Evolutionary conservation across 2,113 vertebrate genomes (phyloP).

Genomic region (Myiozetetes cayanensis): DNA sequence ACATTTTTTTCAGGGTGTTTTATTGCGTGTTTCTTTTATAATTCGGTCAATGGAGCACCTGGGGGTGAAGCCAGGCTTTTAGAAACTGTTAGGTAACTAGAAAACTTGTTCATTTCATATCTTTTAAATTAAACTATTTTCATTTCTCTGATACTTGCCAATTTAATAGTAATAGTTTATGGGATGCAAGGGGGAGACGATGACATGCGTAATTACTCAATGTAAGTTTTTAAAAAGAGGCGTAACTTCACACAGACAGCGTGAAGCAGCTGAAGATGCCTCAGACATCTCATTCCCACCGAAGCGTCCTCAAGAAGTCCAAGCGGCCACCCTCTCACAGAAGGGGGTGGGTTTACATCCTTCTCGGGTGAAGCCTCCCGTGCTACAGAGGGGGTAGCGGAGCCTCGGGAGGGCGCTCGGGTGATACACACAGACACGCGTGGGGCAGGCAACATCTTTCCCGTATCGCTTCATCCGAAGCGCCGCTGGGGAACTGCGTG

Average conservation of each 20-base stretch:
- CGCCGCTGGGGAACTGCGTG: background rate
- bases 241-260: background rate
- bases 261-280: background rate
- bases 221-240: background rate
- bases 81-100: background rate
- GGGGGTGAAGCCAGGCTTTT: background rate
- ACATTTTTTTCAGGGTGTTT: background rate
- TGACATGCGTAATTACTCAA: background rate
- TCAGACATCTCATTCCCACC: background rate
- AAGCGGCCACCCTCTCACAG: background rate
- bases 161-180: background rate
- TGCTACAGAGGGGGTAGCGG: background rate
- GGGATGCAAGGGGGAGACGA: background rate
- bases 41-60: background rate
- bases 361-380: background rate
- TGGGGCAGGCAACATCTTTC: slow-evolving; percentile 4
- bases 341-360: background rate
- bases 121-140: background rate
- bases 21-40: background rate
- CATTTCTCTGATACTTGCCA: background rate
- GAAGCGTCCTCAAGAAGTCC: background rate
- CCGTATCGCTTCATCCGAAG: background rate
- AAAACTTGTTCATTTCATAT: background rate
- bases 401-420: slow-evolving; percentile 55
- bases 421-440: background rate